A percentile compares a stretch with the other conserved stretches of the same genome.
phyloP scores from a whole-genome alignment of 2,888 invertebrate genomes.

The Sinodicranocentrus sp. region DNA sequence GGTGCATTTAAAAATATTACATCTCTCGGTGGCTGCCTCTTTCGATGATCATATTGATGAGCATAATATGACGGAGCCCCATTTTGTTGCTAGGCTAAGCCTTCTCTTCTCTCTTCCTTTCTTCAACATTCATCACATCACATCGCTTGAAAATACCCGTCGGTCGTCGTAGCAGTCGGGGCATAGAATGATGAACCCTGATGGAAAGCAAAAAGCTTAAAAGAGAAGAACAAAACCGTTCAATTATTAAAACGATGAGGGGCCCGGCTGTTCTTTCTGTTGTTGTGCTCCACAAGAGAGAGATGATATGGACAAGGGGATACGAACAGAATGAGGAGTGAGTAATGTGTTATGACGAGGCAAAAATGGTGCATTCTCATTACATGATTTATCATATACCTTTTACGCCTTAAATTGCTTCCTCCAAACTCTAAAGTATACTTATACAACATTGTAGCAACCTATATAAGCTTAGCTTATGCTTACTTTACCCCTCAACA shows the following conservation, averaged over 20 bases:
- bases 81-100: slow-evolving; percentile 68
- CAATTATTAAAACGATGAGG: slow-evolving; percentile 68
- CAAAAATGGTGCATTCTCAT: slow-evolving; percentile 41
- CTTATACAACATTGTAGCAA: not conserved
- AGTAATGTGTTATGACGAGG: slow-evolving; percentile 46
- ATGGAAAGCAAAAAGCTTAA: slow-evolving; percentile 63
- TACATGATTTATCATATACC: slow-evolving; percentile 39
- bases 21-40: slow-evolving; percentile 26
- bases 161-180: slow-evolving; percentile 33
- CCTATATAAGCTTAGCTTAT: too few species aligned
- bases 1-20: slow-evolving; percentile 61
- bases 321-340: slow-evolving; percentile 15
- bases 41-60: slow-evolving; percentile 55
- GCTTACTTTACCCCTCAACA: too few species aligned
- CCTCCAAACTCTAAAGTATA: not conserved
- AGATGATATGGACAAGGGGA: slow-evolving; percentile 21
- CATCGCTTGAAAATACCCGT: slow-evolving; percentile 57
- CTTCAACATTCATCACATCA: slow-evolving; percentile 52
- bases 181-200: slow-evolving; percentile 47
- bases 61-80: slow-evolving; percentile 44
- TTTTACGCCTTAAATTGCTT: slow-evolving; percentile 16
- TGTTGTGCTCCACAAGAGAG: slow-evolving; percentile 21
- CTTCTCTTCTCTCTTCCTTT: slow-evolving; percentile 17
- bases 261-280: slow-evolving; percentile 26
- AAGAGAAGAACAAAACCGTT: slow-evolving; percentile 54